Evolutionary conservation across 1,140 invertebrate species (phyloP), one percentile per base, ranked within the genome.

Genomic region (Conus betulinus): DNA sequence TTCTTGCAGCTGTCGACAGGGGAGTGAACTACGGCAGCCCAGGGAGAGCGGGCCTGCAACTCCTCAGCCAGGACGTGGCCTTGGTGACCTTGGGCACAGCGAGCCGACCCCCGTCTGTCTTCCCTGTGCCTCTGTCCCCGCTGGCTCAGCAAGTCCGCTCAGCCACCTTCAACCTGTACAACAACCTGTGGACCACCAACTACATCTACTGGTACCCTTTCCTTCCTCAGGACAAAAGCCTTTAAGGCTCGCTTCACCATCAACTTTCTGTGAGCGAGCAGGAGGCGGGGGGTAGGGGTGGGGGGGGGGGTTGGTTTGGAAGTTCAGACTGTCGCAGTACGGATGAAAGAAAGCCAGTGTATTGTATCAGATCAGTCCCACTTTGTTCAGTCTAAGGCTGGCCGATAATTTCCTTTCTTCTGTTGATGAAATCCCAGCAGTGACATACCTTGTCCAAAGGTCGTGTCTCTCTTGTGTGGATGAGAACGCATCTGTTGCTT

Each of bases 181-280:
- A 94, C 84, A 94, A 94, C 85, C 91, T 94, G 13, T 39, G 39
- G 39, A 91, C 92, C 88, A 94, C 93, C n/a, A 94, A 94, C 86
- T 94, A 94, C 81, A 93, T 94, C 27, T 90, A 92, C 79, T 94
- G 92, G 93, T 94, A 94, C 82, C 93, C 94, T 6, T 94, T 92
- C 81, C 15, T 87, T 13, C 17, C 87, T 7, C 86, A 88, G 20
- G 93, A 94, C 89, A 79, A 91, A 17, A 17, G 60, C 92, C 87
- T 93, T 93, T 82, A 91, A 92, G 81, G 88, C 90, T 8, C 81
- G 90, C 78, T 94, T 94, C 91, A 60, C 82, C 17, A 71, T 90
- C 5, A 87, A 88, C 55, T 90, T 91, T 82, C 23, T 88, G 5
- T 79, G 81, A 87, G 60, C 52, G 13, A 55, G 11, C 20, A 11